phyloP scores from a whole-genome alignment of 2,888 invertebrate genomes.

The Pristionchus japonicus region DNA sequence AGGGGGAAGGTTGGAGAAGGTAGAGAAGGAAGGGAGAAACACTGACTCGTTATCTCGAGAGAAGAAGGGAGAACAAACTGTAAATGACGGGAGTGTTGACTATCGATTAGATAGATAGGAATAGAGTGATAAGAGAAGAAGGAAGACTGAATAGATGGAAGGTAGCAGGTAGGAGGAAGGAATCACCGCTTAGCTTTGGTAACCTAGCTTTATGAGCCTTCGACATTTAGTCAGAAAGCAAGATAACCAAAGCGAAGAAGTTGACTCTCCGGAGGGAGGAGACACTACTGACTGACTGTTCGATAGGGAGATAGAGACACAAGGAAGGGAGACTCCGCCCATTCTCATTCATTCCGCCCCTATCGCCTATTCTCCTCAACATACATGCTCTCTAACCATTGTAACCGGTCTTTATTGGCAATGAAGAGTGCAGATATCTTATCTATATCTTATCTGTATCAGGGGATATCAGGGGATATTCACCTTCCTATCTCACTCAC shows the following conservation, averaged over 20 bases:
- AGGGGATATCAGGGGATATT: constrained; percentile 14
- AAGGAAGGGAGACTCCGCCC: constrained; percentile 40
- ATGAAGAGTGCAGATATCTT: constrained; percentile 42
- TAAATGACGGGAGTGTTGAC: constrained; percentile 12
- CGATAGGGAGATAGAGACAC: not conserved
- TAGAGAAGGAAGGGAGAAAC: not conserved
- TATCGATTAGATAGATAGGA: not conserved
- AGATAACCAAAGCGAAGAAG: constrained; percentile 47
- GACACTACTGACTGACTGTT: not conserved
- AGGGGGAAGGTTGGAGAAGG: not conserved
- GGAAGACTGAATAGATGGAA: not conserved
- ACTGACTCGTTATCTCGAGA: not conserved
- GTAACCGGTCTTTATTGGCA: constrained; percentile 42
- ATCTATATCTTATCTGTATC: constrained; percentile 34
- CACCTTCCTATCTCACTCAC: constrained; percentile 9
- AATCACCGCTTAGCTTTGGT: constrained; percentile 46
- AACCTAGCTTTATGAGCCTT: constrained; percentile 48
- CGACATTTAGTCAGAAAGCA: constrained; percentile 41
- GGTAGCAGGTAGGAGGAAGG: too few relatives aligned
- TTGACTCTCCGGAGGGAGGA: not conserved
- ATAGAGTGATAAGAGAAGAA: not conserved
- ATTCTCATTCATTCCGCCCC: not conserved
- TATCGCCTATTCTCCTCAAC: not conserved
- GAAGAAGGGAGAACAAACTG: constrained; percentile 20
- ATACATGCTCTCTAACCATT: not conserved